Evolutionary conservation across 2,797 vertebrate genomes (phyloP).

Genomic region (Alca torda): DNA sequence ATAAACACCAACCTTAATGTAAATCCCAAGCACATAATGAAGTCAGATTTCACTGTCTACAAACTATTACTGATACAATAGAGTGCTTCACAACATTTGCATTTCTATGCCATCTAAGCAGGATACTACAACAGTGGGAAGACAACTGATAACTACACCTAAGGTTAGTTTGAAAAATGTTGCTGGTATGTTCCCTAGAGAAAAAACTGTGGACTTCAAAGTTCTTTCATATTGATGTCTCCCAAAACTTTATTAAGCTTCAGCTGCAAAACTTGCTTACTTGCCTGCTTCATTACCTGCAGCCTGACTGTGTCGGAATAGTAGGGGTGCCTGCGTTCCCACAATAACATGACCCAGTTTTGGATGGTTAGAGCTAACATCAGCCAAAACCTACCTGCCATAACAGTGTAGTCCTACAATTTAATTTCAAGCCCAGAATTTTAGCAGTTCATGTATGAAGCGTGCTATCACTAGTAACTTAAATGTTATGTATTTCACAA

Average conservation of each 20-base stretch:
- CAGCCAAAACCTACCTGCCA: background rate
- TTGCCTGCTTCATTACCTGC: background rate
- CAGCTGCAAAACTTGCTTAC: background rate
- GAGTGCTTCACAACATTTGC: background rate
- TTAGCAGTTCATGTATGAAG: background rate
- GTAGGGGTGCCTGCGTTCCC: background rate
- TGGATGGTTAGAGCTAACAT: background rate
- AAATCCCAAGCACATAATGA: background rate
- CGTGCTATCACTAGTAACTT: background rate
- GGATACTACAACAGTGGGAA: background rate
- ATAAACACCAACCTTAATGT: background rate
- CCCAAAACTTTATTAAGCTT: background rate
- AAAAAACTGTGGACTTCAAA: background rate
- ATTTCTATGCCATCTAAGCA: slow-evolving; percentile 11
- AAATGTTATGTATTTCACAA: background rate
- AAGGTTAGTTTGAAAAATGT: background rate
- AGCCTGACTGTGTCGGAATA: background rate
- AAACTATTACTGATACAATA: background rate
- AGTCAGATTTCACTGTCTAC: background rate
- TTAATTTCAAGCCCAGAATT: background rate
- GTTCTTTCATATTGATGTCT: background rate
- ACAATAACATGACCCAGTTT: background rate
- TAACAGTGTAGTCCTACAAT: background rate
- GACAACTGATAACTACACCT: background rate
- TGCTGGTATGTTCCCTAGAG: background rate